These are phyloP conservation scores for Aphrophora alni DNA, from an alignment of 2,888 invertebrate species.

Conservation along the genomic window DNA sequence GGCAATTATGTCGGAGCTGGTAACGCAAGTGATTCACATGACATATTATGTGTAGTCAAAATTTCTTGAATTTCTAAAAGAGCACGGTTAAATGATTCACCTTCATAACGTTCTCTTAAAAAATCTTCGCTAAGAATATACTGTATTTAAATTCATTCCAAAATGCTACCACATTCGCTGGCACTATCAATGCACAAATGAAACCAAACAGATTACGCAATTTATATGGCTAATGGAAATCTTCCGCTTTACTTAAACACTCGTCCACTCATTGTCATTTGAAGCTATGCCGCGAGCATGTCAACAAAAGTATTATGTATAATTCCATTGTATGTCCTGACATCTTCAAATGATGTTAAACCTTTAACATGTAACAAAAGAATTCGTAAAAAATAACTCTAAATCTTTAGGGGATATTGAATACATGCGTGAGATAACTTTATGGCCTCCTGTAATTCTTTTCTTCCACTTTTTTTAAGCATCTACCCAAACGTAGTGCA, in stretches of 20 bases:
- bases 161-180: not conserved
- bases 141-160: slow-evolving; percentile 14
- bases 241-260: not conserved
- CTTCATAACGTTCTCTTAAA: slow-evolving; percentile 7
- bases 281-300: slow-evolving; percentile 3
- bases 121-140: not conserved
- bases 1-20: not conserved
- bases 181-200: slow-evolving; percentile 14
- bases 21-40: slow-evolving; percentile 4
- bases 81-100: not conserved
- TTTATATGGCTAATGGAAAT: not conserved
- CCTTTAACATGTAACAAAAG: slow-evolving; percentile 1
- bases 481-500: no score
- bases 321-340: slow-evolving; percentile 11
- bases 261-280: slow-evolving; percentile 14
- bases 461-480: not conserved
- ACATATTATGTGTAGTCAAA: slow-evolving; percentile 9
- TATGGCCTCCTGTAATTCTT: not conserved
- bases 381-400: not conserved
- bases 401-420: not conserved
- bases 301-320: no score
- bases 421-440: slow-evolving; percentile 13
- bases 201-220: slow-evolving; percentile 2
- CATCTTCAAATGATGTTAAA: not conserved
- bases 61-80: not conserved